phyloP scores from a whole-genome alignment of 2,797 vertebrate genomes.

The Coilia nasus region DNA sequence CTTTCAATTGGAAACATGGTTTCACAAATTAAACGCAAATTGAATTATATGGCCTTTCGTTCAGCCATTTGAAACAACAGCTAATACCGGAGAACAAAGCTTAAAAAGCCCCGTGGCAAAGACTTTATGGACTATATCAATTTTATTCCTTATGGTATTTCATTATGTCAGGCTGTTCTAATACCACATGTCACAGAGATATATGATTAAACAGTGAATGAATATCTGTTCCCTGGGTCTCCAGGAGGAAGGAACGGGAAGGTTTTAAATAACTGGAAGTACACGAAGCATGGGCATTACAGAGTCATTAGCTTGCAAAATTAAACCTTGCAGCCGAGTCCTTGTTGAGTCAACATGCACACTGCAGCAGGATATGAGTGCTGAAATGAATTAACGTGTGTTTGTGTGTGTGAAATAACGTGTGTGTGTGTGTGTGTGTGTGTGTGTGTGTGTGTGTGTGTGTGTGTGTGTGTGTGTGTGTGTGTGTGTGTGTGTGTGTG shows the following conservation, averaged over 20 bases:
- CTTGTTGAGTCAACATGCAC: not conserved
- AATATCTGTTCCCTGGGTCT: not conserved
- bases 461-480: not conserved
- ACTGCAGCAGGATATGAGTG: not conserved
- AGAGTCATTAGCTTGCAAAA: not conserved
- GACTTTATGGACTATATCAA: conserved; percentile 33
- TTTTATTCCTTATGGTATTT: conserved; percentile 36
- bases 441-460: not conserved
- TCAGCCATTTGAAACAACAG: conserved; percentile 36
- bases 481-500: not conserved
- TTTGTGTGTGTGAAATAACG: not conserved
- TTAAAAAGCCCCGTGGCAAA: conserved; percentile 17
- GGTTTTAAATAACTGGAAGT: not conserved
- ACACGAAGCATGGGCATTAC: not conserved
- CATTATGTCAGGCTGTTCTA: conserved; percentile 28
- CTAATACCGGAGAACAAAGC: conserved; percentile 25
- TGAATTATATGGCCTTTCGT: conserved; percentile 46
- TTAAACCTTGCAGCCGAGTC: not conserved
- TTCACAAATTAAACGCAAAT: conserved; percentile 47
- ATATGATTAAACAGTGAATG: not conserved
- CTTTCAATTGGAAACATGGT: conserved; percentile 49
- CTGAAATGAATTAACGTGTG: not conserved
- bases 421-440: not conserved
- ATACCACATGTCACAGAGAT: conserved; percentile 2
- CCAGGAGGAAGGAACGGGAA: not conserved